Conservation (phyloP, 2,113 vertebrate genomes). For the Neolamprologus sp. region DNA sequence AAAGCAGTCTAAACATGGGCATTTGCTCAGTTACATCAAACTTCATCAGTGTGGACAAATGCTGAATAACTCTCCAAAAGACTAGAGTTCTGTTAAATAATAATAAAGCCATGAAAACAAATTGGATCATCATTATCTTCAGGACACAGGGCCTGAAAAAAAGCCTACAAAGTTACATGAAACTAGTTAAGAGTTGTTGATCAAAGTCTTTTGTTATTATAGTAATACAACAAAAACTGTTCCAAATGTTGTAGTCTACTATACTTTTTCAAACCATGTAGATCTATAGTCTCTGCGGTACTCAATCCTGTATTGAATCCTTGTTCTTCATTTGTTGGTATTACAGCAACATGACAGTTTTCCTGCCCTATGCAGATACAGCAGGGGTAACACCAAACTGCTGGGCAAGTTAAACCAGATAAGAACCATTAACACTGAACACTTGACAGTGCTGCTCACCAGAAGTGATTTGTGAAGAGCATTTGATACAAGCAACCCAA, state of each 20-base stretch:
- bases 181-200: neutral
- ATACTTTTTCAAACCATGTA: neutral
- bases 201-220: neutral
- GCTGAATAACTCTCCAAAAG: neutral
- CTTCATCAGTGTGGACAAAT: neutral
- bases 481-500: neutral
- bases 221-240: neutral
- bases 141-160: neutral
- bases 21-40: neutral
- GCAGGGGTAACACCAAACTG: neutral
- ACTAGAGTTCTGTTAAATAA: neutral
- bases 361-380: neutral
- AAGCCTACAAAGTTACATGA: neutral
- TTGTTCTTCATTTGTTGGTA: neutral
- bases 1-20: neutral
- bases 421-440: fast-evolving
- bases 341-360: neutral
- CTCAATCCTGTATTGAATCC: neutral
- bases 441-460: fast-evolving
- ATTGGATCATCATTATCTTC: neutral
- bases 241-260: neutral
- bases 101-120: neutral
- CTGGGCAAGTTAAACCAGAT: neutral
- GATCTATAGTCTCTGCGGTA: neutral
- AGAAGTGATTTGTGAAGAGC: fast-evolving